Base-by-base conservation (phyloP, 2,113 vertebrate species). In the Sebastes schlegelii region DNA sequence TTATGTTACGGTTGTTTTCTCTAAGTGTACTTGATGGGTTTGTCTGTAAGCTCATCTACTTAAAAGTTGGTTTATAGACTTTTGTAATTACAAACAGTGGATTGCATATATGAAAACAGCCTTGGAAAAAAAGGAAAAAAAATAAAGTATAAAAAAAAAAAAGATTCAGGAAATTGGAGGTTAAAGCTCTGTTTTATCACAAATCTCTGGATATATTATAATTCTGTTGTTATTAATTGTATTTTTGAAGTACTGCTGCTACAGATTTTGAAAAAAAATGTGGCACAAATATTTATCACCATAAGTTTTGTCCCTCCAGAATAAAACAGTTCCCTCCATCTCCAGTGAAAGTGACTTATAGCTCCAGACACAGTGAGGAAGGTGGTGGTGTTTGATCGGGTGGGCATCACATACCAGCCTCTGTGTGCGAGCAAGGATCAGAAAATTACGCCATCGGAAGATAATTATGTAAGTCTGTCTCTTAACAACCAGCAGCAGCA, bases 381-480 rank as follows among this genome's bases (percentile, higher is more conserved):
- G 49, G 84, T 45, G 85, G 43, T 34, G 34, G 34, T 34, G 75
- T 71, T 77, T 49, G 71, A 77, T 7, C 0, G 64, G 42, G 17
- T n/a, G 73, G 83, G 79, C 58, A 88, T 86, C 73, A 43, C 72
- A 52, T 16, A 68, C 55, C 61, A 84, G 57, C 46, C 66, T 48
- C 61, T 67, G 40, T 17, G 54, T 76, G 26, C 16, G 68, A 64
- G 69, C 93, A 88, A 91, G 93, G 94, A 92, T 84, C 74, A 61
- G 91, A 90, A 79, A 90, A 93, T 93, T 82, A 93, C 85, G 89
- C 81, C 91, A 87, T 92, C 89, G 89, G 93, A 95, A 93, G 90
- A 93, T 89, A 91, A 91, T 94, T 94, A 77, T 95, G 96, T 96
- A 96, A 96, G 84, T 76, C 42, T 87, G 89, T 89, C 84, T 83